Conservation (phyloP, 2,888 invertebrate species). For the Scaptodrosophila latifasciaeformis region DNA sequence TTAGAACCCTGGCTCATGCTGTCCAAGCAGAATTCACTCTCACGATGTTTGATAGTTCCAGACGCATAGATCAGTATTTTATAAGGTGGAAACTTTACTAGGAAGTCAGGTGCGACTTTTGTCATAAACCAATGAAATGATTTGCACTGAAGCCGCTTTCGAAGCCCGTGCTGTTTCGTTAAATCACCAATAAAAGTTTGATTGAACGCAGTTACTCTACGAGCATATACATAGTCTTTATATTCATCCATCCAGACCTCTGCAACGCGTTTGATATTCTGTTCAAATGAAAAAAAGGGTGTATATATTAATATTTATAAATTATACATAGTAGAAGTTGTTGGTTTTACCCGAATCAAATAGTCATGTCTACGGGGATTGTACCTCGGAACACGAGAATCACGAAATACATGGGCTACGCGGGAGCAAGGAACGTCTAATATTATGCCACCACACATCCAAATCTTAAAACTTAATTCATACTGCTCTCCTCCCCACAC, state of each 20-base stretch:
- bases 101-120: no score
- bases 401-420: slow-evolving; percentile 91
- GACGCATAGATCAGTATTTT: slow-evolving; percentile 87
- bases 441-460: slow-evolving; percentile 95
- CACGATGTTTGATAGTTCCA: slow-evolving; percentile 83
- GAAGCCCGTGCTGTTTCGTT: slow-evolving; percentile 83
- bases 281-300: no score
- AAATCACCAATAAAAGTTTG: slow-evolving; percentile 88
- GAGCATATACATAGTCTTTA: slow-evolving; percentile 86
- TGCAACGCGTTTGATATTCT: slow-evolving; percentile 92
- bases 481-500: slow-evolving; percentile 99
- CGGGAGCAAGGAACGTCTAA: slow-evolving; percentile 93
- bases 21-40: slow-evolving; percentile 81
- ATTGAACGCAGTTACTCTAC: slow-evolving; percentile 83
- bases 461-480: slow-evolving; percentile 95
- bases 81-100: slow-evolving; percentile 66
- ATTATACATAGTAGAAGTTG: no score
- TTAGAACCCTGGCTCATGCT: slow-evolving; percentile 76
- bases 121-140: slow-evolving; percentile 27
- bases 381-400: slow-evolving; percentile 81
- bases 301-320: no score
- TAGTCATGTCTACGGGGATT: slow-evolving; percentile 78
- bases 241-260: slow-evolving; percentile 99
- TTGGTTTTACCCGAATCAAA: slow-evolving; percentile 74
- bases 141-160: slow-evolving; percentile 86